Evolutionary conservation across 2,113 vertebrate species (phyloP), one percentile per base, ranked within the genome.

Genomic region (Nothoprocta pentlandii): DNA sequence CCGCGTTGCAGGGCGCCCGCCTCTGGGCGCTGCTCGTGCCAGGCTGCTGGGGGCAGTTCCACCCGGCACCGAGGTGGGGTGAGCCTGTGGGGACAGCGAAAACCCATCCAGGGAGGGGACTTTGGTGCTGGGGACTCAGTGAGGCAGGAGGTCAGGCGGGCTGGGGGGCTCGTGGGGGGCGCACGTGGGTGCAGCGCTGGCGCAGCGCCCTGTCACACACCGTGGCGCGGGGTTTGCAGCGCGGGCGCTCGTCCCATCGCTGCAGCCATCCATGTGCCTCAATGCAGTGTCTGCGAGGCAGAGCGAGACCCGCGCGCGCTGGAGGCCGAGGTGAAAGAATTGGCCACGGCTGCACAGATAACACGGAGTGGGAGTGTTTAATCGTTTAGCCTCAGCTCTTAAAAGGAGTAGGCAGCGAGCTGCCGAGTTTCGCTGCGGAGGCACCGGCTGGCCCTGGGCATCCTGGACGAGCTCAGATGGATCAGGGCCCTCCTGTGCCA

Each of bases 51-150:
- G 46, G 49, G 44, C 6, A 90, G 81, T 75, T 79, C 78, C 7
- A 0, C 12, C 53, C 0, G 0, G 44, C 47, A 44, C 39, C 0
- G 0, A 46, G 80, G 39, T 14, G 5, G 51, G 53, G 28, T 54
- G 26, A 63, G 69, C 46, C 54, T 0, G 4, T 0, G 1, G 56
- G 2, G 2, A 54, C 8, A 7, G 44, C 36, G 32, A 23, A 0
- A 1, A 10, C 63, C 51, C 1, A 2, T 28, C 46, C 42, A 41
- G 53, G 22, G 80, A 46, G 44, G 47, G 23, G 76, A 54, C 66
- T 93, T 88, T 47, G n/a, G 32, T 30, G 54, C 6, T 17, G 41
- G 19, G 44, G 20, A 32, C 66, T n/a, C 30, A 10, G 54, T n/a
- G 66, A 19, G 41, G 42, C 39, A 9, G 64, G 30, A 68, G 41